A percentile compares a stretch with the other conserved stretches of the same genome.
These are phyloP conservation scores for Pseudorhombus dupliciocellatus DNA, from an alignment of 2,113 vertebrate genomes.

Conservation along the genomic window DNA sequence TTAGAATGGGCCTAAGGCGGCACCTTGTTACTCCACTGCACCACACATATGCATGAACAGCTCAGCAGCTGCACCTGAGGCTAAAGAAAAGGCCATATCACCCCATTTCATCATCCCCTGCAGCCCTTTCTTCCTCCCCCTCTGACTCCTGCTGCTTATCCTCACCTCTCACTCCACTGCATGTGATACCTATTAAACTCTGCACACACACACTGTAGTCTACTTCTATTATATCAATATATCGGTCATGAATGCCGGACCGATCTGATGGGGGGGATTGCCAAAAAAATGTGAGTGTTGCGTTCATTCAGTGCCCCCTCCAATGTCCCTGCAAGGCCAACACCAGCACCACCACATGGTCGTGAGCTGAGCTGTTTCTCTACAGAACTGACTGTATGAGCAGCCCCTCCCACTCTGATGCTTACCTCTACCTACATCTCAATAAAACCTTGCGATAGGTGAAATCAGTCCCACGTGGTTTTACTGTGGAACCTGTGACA, in stretches of 20 bases:
- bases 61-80: conserved; percentile 55
- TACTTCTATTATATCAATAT: no score
- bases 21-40: conserved; percentile 58
- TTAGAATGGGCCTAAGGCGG: conserved; percentile 64
- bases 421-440: no score
- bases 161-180: conserved; percentile 56
- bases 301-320: not conserved
- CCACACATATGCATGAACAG: conserved; percentile 61
- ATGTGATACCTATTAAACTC: conserved; percentile 45
- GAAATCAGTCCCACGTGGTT: not conserved
- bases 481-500: no score
- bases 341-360: no score
- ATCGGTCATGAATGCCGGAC: conserved; percentile 35
- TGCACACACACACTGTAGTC: conserved; percentile 21
- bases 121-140: conserved; percentile 30
- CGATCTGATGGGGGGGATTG: conserved; percentile 16
- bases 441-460: no score
- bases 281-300: conserved; percentile 24
- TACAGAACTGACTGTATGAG: no score
- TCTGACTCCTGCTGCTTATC: conserved; percentile 30
- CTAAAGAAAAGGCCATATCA: conserved; percentile 68
- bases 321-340: not conserved
- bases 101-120: conserved; percentile 71
- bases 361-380: no score
- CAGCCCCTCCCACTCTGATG: no score